phyloP scores from a whole-genome alignment of 2,797 vertebrate species.

The Carcharodon carcharias region DNA sequence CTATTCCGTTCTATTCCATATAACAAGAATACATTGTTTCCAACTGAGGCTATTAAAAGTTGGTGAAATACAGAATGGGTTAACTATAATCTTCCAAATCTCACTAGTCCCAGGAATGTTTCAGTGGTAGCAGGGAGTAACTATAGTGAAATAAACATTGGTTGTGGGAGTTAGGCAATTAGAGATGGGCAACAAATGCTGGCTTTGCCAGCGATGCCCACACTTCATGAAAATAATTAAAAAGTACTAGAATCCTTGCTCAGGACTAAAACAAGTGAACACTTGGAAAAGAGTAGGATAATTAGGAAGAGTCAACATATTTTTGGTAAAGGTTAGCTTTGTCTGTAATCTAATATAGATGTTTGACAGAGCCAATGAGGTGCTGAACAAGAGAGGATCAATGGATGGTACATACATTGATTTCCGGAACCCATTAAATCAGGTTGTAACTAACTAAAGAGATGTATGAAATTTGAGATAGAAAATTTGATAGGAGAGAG shows the following conservation, averaged over 20 bases:
- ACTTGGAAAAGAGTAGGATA: neutral
- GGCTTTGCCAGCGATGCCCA: too few relatives aligned
- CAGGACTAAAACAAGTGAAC: neutral
- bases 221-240: too few relatives aligned
- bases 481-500: neutral
- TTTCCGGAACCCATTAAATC: neutral
- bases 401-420: neutral
- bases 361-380: neutral
- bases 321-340: neutral
- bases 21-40: neutral
- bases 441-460: neutral
- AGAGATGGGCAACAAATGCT: too few relatives aligned
- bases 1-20: neutral
- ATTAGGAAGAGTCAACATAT: neutral
- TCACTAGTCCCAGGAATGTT: neutral
- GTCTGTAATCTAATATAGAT: neutral
- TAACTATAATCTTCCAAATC: neutral
- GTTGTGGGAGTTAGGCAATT: neutral
- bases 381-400: neutral
- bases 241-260: neutral
- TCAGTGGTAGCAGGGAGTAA: neutral
- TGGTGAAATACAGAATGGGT: neutral
- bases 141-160: neutral
- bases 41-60: too few relatives aligned
- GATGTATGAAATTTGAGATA: neutral